Conservation (phyloP, 2,888 invertebrate species). For the Rhaphigaster nebulosa region DNA sequence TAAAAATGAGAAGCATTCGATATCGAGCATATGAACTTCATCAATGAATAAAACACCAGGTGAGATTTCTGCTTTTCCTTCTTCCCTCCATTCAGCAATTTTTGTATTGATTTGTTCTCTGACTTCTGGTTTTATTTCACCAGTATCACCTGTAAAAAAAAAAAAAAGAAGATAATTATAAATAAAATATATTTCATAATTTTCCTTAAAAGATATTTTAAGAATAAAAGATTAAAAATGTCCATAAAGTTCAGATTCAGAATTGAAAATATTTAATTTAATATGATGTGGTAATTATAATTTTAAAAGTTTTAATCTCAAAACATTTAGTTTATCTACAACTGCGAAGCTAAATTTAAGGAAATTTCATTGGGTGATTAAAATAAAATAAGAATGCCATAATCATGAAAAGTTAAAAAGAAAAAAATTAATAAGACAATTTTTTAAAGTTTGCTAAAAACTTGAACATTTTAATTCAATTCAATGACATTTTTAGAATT, state of each 20-base stretch:
- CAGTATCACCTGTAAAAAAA: conserved; percentile 86
- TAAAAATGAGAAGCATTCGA: conserved; percentile 98
- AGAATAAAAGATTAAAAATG: neutral
- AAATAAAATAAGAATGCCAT: too few species aligned
- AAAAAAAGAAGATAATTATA: conserved; percentile 54
- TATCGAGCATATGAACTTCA: conserved; percentile 98
- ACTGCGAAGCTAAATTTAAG: too few species aligned
- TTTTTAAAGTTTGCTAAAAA: too few species aligned
- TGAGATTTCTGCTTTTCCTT: conserved; percentile 98
- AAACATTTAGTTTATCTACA: too few species aligned
- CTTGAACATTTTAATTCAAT: too few species aligned
- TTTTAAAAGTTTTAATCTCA: too few species aligned
- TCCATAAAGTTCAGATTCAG: neutral
- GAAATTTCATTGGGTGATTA: too few species aligned
- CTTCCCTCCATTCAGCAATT: conserved; percentile 98
- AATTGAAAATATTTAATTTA: neutral
- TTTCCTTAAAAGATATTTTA: neutral
- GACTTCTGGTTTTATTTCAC: conserved; percentile 97
- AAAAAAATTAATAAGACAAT: too few species aligned
- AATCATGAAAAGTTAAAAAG: too few species aligned
- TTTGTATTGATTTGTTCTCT: conserved; percentile 98
- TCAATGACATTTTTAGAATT: too few species aligned
- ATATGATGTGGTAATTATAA: neutral
- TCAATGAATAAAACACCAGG: conserved; percentile 98
- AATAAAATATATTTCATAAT: conserved; percentile 37